Percentiles rank a stretch among this genome's conserved stretches.
Conservation (phyloP, 1,140 invertebrate species). For the Zaprionus davidi region DNA sequence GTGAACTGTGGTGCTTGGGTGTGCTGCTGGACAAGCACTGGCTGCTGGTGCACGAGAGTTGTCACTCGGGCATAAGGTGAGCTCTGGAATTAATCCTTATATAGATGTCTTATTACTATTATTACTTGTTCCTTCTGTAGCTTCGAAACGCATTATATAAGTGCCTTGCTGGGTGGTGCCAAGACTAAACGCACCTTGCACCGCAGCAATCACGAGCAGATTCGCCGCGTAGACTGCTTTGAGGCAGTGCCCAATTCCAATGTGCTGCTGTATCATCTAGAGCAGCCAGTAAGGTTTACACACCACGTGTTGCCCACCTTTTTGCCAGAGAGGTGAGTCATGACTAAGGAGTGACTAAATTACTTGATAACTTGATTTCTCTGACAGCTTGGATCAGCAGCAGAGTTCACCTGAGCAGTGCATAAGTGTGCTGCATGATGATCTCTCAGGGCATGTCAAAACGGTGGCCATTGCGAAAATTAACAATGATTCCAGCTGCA, state of each 20-base stretch:
- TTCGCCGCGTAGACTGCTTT: constrained; percentile 85
- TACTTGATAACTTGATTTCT: not conserved
- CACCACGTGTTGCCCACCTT: constrained; percentile 88
- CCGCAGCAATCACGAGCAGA: constrained; percentile 89
- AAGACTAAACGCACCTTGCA: constrained; percentile 85
- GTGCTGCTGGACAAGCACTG: constrained; percentile 87
- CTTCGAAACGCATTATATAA: constrained; percentile 86
- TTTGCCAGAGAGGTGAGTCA: constrained; percentile 67
- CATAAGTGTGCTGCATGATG: constrained; percentile 77
- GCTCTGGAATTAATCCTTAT: constrained; percentile 21
- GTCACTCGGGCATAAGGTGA: constrained; percentile 86
- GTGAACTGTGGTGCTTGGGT: constrained; percentile 88
- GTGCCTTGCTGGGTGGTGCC: constrained; percentile 87
- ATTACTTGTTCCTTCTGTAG: constrained; percentile 80
- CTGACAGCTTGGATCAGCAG: constrained; percentile 26
- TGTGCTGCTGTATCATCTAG: constrained; percentile 87
- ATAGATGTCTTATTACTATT: not conserved
- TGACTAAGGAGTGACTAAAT: not conserved
- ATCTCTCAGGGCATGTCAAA: constrained; percentile 67
- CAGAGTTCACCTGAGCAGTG: constrained; percentile 46
- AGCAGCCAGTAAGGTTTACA: constrained; percentile 85
- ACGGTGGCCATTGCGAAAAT: constrained; percentile 54
- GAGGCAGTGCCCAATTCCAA: constrained; percentile 85
- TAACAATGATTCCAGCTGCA: constrained; percentile 42
- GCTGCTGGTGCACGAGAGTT: constrained; percentile 87